Evolutionary conservation across 2,113 vertebrate genomes (phyloP), one percentile per base, ranked within the genome.

Genomic region (Chiloscyllium plagiosum): DNA sequence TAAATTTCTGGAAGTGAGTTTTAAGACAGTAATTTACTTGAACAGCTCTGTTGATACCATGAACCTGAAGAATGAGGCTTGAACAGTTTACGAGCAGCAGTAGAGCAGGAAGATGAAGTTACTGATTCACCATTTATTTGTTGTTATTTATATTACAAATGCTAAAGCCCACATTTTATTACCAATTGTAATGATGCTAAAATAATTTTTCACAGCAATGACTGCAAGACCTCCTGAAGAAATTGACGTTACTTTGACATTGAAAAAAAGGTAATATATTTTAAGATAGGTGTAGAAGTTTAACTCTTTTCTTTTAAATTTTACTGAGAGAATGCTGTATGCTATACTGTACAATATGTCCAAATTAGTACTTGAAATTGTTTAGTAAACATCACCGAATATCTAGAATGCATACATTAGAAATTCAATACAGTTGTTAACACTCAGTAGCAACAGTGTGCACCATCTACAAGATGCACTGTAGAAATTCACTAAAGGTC

Each of bases 1-100:
- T 93, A 93, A 17, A n/a, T 66, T 66, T 93, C 33, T 93, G 89
- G 89, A 19, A 22, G 89, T 65, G 33, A 37, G 61, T 37, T 93
- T 93, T 93, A 93, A 93, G 61, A 24, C 61, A 93, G 29, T 93
- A 93, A 93, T 66, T 93, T 33, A n/a, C 33, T 66, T 65, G 33
- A 37, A 22, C 56, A n/a, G 56, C 56, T 37, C 29, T 92, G 56
- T 92, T 37, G 89, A 66, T 37, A 92, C 89, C 87, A 61, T 66
- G n/a, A 93, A 37, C 5, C 89, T 93, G 61, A 66, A 66, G 65
- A 65, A 24, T 93, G 89, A 66, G 19, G 33, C 33, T 37, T 93
- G 56, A 37, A 47, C 61, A 66, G 61, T 65, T 66, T 93, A 93
- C 37, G 61, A 66, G 37, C 89, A 66, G n/a, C 33, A 93, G 19